Percentiles rank a stretch among this genome's conserved stretches.
Evolutionary conservation across 2,888 invertebrate species (phyloP).

Genomic region (Apodemia zela): DNA sequence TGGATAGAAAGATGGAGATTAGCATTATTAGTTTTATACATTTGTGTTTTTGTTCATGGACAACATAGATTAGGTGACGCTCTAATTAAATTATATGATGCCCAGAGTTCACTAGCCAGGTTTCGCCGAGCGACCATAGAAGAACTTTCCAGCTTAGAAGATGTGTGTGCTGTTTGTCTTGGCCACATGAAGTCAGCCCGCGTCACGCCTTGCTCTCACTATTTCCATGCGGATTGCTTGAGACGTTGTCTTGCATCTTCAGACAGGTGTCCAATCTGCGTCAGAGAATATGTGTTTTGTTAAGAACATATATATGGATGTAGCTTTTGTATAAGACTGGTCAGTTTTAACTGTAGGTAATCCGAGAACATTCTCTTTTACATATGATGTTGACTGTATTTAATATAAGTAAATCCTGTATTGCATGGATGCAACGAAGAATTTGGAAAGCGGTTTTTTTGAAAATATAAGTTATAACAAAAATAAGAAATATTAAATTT

Average conservation of each 20-base stretch:
- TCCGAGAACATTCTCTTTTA: background rate
- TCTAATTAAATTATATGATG: conserved; percentile 75
- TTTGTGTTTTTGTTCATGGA: conserved; percentile 84
- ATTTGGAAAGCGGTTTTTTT: too few relatives aligned
- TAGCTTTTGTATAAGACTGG: conserved; percentile 13
- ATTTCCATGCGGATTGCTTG: conserved; percentile 89
- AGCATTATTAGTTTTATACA: conserved; percentile 79
- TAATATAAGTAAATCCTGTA: too few relatives aligned
- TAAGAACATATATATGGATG: conserved; percentile 43
- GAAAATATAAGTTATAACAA: too few relatives aligned
- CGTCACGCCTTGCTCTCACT: conserved; percentile 89
- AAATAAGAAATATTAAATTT: too few relatives aligned
- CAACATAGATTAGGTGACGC: conserved; percentile 82
- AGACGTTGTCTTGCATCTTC: conserved; percentile 85
- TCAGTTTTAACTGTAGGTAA: background rate
- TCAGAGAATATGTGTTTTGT: conserved; percentile 82
- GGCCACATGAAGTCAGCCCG: conserved; percentile 85
- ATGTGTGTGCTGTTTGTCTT: conserved; percentile 89
- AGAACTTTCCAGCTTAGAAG: conserved; percentile 85
- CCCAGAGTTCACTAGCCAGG: conserved; percentile 81
- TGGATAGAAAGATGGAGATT: conserved; percentile 81
- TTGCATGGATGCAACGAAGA: too few relatives aligned
- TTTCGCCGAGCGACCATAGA: conserved; percentile 83
- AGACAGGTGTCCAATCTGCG: conserved; percentile 87
- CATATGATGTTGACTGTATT: too few relatives aligned